Evolutionary conservation across 2,113 vertebrate genomes (phyloP).

Genomic region (Myotis brandtii): DNA sequence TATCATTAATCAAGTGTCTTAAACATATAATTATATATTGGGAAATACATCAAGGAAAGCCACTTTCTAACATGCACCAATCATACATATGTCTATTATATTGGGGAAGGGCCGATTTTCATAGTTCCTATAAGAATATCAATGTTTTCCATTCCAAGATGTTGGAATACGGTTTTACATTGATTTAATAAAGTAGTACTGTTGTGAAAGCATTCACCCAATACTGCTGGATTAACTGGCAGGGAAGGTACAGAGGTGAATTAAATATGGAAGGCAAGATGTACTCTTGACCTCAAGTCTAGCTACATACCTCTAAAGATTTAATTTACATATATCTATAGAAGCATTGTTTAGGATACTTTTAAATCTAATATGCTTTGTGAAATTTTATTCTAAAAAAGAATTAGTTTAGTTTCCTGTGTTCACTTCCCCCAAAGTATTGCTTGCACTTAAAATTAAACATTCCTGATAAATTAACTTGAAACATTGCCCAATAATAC

Average conservation of each 20-base stretch:
- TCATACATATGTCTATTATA: not conserved
- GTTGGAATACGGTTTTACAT: not conserved
- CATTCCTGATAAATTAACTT: slow-evolving; percentile 25
- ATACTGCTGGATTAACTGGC: not conserved
- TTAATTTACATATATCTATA: slow-evolving; percentile 24
- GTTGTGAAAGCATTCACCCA: not conserved
- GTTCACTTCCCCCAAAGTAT: not conserved
- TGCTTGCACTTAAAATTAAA: slow-evolving; percentile 34
- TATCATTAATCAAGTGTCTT: not conserved
- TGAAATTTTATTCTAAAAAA: slow-evolving; percentile 12
- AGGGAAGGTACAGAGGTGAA: not conserved
- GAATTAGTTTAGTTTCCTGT: not conserved
- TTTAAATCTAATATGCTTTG: slow-evolving; percentile 11
- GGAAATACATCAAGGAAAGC: slow-evolving; percentile 4
- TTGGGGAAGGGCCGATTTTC: not conserved
- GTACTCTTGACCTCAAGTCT: not conserved
- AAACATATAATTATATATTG: not conserved
- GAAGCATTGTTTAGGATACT: slow-evolving; percentile 44
- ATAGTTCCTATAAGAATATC: slow-evolving; percentile 42
- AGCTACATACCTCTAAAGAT: slow-evolving; percentile 10
- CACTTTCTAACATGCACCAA: not conserved
- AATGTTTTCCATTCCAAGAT: slow-evolving; percentile 51
- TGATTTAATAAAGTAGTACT: not conserved
- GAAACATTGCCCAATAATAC: not conserved
- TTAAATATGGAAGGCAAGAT: slow-evolving; percentile 45